Evolutionary conservation across 2,113 vertebrate species (phyloP), one percentile per base, ranked within the genome.

Genomic region (Passer domesticus): DNA sequence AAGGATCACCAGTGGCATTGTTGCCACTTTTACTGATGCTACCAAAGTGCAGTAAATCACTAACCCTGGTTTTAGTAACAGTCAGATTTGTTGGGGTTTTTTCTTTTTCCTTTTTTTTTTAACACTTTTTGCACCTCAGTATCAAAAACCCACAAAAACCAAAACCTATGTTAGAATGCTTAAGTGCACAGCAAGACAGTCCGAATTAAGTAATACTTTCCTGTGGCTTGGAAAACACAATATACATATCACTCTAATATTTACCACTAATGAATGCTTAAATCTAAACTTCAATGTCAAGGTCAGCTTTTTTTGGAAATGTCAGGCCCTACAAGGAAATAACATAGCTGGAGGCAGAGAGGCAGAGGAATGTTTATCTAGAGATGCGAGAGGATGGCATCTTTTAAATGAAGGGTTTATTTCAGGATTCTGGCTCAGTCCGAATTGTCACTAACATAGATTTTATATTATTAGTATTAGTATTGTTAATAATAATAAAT

Each of bases 241-340:
- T 46, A 59, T 15, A 70, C 21, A 16, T 68, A 83, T 55, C 39
- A 73, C 20, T 79, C 27, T 18, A 73, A 70, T 91, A 87, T 81
- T 84, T 58, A 67, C 10, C 28, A 39, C 19, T 80, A 69, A 66
- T 43, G 70, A 81, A 43, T 56, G 17, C 52, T 50, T 55, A 94
- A 96, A 53, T 47, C 47, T 84, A 63, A 83, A 81, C 33, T 63
- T 30, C n/a, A 74, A 63, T 18, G 33, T 66, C 81, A 86, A 81
- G 52, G 63, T 87, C 84, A 86, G 15, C 24, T 63, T 81, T 80
- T 77, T 44, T 24, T 49, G 58, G 63, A 94, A 90, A 89, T 80
- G 68, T 58, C 72, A 94, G 41, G 25, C 22, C 39, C 55, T 77
- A 49, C n/a, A 92, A 70, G 33, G 35, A 88, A 92, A 86, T 81